Conservation (phyloP, 1,140 invertebrate species). For the Penaeus japonicus region DNA sequence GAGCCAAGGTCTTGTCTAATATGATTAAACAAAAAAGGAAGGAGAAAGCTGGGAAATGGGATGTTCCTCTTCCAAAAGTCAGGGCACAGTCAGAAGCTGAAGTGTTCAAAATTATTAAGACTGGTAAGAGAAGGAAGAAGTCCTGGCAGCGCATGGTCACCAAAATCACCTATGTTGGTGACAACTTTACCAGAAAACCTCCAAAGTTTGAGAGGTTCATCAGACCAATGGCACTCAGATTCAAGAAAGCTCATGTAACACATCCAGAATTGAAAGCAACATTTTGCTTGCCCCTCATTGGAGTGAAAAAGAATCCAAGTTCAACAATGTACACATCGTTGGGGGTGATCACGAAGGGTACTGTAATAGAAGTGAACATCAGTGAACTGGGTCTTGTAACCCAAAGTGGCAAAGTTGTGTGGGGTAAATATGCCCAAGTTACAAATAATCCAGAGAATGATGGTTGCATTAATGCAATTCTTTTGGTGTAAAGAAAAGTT, state of each 20-base stretch:
- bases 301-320: conserved; percentile 99
- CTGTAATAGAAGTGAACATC: conserved; percentile 97
- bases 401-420: conserved; percentile 98
- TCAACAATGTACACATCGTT: conserved; percentile 96
- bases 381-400: conserved; percentile 98
- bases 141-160: conserved; percentile 99
- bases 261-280: conserved; percentile 99
- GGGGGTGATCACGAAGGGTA: conserved; percentile 99
- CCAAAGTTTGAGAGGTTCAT: conserved; percentile 99
- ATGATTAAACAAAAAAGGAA: conserved; percentile 99
- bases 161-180: conserved; percentile 97
- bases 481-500: conserved; percentile 74
- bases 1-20: conserved; percentile 96
- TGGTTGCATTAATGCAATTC: conserved; percentile 98
- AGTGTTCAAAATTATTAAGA: conserved; percentile 94
- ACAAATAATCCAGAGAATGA: conserved; percentile 99
- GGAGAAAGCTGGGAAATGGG: conserved; percentile 99
- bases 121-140: conserved; percentile 94
- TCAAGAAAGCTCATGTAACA: conserved; percentile 97
- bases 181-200: conserved; percentile 98
- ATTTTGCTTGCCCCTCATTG: conserved; percentile 98
- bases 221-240: conserved; percentile 94
- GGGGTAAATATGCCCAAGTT: conserved; percentile 99
- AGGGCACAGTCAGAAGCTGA: conserved; percentile 96
- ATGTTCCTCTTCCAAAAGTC: conserved; percentile 99